Evolutionary conservation across 2,888 invertebrate genomes (phyloP), one percentile per base, ranked within the genome.

Genomic region (Lysandra bellargus): DNA sequence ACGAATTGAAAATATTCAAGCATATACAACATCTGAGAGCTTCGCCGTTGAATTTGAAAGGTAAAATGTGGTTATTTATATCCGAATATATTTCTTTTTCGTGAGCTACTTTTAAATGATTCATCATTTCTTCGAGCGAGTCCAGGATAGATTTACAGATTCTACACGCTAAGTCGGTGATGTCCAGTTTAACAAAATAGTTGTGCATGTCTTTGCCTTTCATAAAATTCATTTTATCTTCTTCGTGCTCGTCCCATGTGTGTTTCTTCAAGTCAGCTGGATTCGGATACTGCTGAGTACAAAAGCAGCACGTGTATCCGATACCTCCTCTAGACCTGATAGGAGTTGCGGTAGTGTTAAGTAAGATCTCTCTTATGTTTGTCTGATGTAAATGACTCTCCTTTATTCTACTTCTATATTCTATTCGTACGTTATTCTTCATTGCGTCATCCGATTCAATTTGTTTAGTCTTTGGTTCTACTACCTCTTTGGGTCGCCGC

Each of bases 331-430:
- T 86, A 72, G 87, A 86, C 23, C 88, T 86, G 5, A 92, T 90
- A 0, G 92, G 92, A 0, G 92, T 92, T 0, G 92, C 92, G 75
- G 92, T 93, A 0, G 92, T 89, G 79, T 86, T 83, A 2, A 85
- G 81, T 4, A 92, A 80, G 79, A 92, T 88, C 53, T 87, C 87
- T 73, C 85, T 84, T 1, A 92, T 85, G 79, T 92, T 92, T 33
- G 86, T 85, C 9, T 87, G 86, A 69, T 91, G 90, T 77, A 86
- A 86, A 12, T 86, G 82, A 0, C 86, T 82, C 80, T 85, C 84
- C 37, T 81, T 81, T 6, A 78, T 64, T 33, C 79, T 80, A 49
- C 49, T 60, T 75, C 40, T 9, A 49, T 60, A 14, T 74, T 49
- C 73, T 23, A 75, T 72, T 69, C 77, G 75, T 61, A 72, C 74